Percentiles rank a stretch among this genome's conserved stretches.
These are phyloP conservation scores for Sinocyclocheilus maitianheensis DNA, from an alignment of 2,113 vertebrate species.

Conservation along the genomic window DNA sequence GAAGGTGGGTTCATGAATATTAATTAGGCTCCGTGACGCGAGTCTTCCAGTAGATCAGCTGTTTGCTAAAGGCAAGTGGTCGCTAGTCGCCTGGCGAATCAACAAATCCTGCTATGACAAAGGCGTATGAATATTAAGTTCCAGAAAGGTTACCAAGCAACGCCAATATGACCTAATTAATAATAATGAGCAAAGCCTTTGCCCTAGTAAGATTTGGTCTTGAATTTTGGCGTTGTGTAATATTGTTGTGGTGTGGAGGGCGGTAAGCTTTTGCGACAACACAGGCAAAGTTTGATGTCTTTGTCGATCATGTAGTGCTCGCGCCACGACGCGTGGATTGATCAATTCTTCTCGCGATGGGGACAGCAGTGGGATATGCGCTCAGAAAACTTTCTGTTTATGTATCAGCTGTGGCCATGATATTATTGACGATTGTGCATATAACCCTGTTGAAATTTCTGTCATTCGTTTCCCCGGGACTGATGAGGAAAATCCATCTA, in stretches of 20 bases:
- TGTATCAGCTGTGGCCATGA: conserved; percentile 1
- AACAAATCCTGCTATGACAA: background rate
- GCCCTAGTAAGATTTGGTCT: background rate
- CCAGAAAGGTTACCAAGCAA: background rate
- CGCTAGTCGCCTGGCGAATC: background rate
- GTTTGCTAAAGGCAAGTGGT: background rate
- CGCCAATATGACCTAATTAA: background rate
- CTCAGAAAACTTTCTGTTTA: conserved; percentile 35
- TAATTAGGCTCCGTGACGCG: background rate
- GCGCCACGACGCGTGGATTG: background rate
- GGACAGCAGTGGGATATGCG: conserved; percentile 2
- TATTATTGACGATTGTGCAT: conserved; percentile 26
- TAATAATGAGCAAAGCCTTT: background rate
- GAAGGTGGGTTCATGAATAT: background rate
- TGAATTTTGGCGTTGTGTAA: background rate
- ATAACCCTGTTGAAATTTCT: conserved; percentile 62
- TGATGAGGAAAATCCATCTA: conserved; percentile 74
- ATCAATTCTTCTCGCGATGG: background rate
- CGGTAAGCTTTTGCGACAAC: background rate
- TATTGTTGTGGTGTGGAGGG: background rate
- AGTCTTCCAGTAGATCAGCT: background rate
- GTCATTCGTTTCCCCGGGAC: conserved; percentile 72
- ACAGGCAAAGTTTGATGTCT: background rate
- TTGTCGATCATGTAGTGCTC: background rate
- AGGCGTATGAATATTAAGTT: background rate